phyloP scores from a whole-genome alignment of 2,797 vertebrate genomes.

The Octomys mimax region DNA sequence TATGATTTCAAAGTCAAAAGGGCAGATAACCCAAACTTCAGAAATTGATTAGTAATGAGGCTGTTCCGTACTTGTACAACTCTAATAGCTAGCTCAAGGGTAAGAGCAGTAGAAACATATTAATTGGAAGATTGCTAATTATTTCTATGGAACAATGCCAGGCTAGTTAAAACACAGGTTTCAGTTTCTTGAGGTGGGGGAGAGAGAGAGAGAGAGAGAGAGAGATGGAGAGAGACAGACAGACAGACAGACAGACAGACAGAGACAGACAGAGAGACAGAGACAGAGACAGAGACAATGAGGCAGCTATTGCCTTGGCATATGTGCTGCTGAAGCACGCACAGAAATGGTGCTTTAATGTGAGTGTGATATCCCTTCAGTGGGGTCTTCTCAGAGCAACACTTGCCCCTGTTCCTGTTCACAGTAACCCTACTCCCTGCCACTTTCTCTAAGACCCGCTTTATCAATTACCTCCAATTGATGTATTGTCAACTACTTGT shows the following conservation, averaged over 20 bases:
- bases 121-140: conserved; percentile 67
- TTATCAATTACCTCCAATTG: neutral
- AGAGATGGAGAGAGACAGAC: neutral
- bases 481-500: neutral
- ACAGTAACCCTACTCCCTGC: neutral
- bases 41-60: neutral
- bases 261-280: neutral
- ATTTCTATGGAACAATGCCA: conserved; percentile 66
- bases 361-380: neutral
- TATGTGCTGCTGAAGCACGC: neutral
- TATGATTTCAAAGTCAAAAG: conserved; percentile 55
- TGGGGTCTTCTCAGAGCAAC: neutral
- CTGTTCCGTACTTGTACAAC: neutral
- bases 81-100: neutral
- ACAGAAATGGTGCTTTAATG: neutral
- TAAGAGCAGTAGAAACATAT: neutral
- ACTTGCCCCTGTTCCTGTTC: neutral
- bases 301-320: neutral
- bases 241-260: too few species aligned
- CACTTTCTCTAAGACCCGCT: neutral
- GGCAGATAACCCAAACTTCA: neutral
- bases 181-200: neutral
- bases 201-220: neutral
- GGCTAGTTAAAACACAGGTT: conserved; percentile 9
- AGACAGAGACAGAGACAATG: neutral